Base-by-base conservation (phyloP, 1,140 invertebrate species). In the Ceratoteleas bidentatus region DNA sequence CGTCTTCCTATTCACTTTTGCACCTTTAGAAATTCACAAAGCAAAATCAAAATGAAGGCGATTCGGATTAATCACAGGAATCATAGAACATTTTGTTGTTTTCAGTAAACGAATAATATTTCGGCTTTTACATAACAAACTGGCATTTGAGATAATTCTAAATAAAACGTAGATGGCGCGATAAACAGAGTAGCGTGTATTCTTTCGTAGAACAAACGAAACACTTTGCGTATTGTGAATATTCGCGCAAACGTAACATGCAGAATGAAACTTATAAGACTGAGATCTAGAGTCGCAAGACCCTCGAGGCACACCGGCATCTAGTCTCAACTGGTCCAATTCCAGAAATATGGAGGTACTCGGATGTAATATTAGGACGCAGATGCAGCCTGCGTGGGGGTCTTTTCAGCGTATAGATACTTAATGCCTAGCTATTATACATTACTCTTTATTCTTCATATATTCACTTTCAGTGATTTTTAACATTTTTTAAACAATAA, bases 261-360 rank as follows among this genome's bases (percentile, higher is more conserved):
- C 81, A 82, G 85, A 84, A 82, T 88, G 87, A 87, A 88, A 85
- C 85, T 87, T 85, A 84, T 85, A 66, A 85, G 87, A 90, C 90
- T 90, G 87, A 90, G 83, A 85, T 83, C 77, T 72, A 65, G 69
- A 62, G 86, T 64, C 85, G 76, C 73, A 77, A 83, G 75, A 75
- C 53, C 70, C 77, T 79, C 80, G 65, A 76, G 75, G 62, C 83
- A 69, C 65, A 84, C 83, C 82, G 83, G 79, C 86, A 82, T 76
- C 80, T 68, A 86, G 83, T 83, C 81, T 83, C 79, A 76, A 85
- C 76, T 85, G 85, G 82, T 84, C 85, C 87, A 86, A 86, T 90
- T 90, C 89, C 89, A 90, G 89, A 90, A 90, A 90, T 89, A 89
- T 87, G 88, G 87, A 88, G 88, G 87, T n/a, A n/a, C n/a, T n/a